Evolutionary conservation across 2,888 invertebrate genomes (phyloP), one percentile per base, ranked within the genome.

Genomic region (Elgonia sp.): DNA sequence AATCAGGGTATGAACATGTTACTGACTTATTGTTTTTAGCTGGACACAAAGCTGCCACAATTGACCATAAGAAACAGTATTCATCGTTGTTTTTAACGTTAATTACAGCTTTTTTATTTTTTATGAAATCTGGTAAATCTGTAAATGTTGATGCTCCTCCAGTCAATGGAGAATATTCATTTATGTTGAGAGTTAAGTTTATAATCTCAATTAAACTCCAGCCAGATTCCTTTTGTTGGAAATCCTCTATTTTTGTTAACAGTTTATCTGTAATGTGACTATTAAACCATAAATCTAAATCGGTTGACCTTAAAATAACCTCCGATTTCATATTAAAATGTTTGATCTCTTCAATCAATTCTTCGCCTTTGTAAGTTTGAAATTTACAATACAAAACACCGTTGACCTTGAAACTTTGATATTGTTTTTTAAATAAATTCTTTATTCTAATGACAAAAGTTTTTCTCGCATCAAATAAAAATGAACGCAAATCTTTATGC

Each of bases 21-120:
- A 18, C 16, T 57, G 60, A 40, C 1, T 46, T 21, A 84, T 90
- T 69, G n/a, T 42, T 37, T 14, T 50, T 39, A 18, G 63, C 84
- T 20, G 88, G 87, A 77, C 88, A 55, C 20, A 91, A 80, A 10
- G 90, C 90, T 53, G 90, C 87, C n/a, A n/a, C n/a, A n/a, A n/a
- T n/a, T n/a, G n/a, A n/a, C n/a, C n/a, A n/a, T n/a, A n/a, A n/a
- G n/a, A n/a, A 91, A 77, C 89, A 92, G 40, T 69, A 87, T 10
- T 84, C 3, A 62, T 91, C 90, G 8, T 86, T 80, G 73, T 90
- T 92, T 76, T 88, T 86, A 9, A 92, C 86, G 69, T 91, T 92
- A 0, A 91, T 63, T 0, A 83, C 76, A 18, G 76, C 83, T 72
- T 89, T 89, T 60, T 89, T 90, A n/a, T 79, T 76, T 75, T 80